A percentile compares a stretch with the other conserved stretches of the same genome.
Evolutionary conservation across 2,888 invertebrate species (phyloP).

Genomic region (Aleiodes leptofemur): DNA sequence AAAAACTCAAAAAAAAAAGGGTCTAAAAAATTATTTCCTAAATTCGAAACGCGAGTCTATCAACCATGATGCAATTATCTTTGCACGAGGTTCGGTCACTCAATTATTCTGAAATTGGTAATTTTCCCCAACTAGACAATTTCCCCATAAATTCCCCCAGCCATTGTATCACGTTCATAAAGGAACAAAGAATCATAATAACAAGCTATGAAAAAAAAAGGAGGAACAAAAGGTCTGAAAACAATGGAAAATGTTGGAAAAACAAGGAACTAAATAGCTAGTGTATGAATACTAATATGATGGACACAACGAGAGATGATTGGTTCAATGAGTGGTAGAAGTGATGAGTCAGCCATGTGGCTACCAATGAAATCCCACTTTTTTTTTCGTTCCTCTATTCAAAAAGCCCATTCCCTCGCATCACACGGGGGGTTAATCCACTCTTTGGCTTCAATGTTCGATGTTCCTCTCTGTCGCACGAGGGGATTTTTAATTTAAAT

Average conservation of each 20-base stretch:
- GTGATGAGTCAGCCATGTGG: not conserved
- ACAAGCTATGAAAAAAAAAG: no score
- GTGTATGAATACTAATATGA: not conserved
- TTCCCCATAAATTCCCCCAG: no score
- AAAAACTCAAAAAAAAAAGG: no score
- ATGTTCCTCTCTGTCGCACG: conserved; percentile 43
- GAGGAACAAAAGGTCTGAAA: not conserved
- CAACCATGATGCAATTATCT: not conserved
- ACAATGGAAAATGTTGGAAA: not conserved
- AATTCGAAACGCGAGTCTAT: no score
- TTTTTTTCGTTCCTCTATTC: conserved; percentile 14
- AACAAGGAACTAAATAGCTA: not conserved
- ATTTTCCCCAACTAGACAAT: not conserved
- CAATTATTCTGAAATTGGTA: not conserved
- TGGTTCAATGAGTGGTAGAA: not conserved
- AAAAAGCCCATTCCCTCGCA: conserved; percentile 6
- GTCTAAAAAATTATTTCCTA: no score
- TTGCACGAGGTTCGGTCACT: not conserved
- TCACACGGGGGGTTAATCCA: conserved; percentile 46
- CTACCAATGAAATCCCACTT: conserved; percentile 41
- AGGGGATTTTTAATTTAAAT: conserved; percentile 53
- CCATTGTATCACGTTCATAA: no score
- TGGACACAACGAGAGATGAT: conserved; percentile 12
- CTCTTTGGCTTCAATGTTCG: conserved; percentile 46
- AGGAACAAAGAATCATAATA: no score